phyloP scores from a whole-genome alignment of 2,797 vertebrate genomes.

The Syncerus caffer region DNA sequence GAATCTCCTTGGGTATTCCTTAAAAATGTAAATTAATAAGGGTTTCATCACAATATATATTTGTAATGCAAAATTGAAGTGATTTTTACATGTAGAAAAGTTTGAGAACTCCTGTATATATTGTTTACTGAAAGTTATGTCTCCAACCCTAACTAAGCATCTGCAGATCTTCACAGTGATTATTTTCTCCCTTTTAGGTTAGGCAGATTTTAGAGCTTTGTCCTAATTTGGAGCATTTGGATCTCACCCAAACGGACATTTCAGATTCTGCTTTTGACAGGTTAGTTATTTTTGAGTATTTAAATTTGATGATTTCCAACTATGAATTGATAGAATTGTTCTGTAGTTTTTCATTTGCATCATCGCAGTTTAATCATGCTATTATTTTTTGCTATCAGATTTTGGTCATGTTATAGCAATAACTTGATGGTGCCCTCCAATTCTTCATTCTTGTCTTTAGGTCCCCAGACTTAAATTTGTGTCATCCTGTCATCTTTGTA shows the following conservation, averaged over 20 bases:
- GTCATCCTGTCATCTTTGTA: not conserved
- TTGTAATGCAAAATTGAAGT: not conserved
- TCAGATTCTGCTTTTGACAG: conserved; percentile 97
- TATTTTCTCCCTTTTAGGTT: conserved; percentile 83
- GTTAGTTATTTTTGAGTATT: conserved; percentile 80
- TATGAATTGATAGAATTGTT: not conserved
- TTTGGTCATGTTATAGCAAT: not conserved
- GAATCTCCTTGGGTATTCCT: not conserved
- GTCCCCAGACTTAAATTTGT: not conserved
- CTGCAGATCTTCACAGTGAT: not conserved
- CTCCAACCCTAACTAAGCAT: not conserved
- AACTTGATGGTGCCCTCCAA: not conserved
- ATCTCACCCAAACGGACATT: conserved; percentile 96
- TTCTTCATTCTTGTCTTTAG: not conserved
- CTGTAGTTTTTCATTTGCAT: not conserved
- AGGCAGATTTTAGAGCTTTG: conserved; percentile 95
- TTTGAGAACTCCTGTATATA: not conserved
- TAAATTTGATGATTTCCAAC: not conserved
- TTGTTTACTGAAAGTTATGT: not conserved
- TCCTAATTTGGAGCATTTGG: conserved; percentile 93
- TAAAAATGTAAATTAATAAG: not conserved
- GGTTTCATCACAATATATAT: not conserved
- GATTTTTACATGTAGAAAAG: not conserved
- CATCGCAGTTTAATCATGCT: not conserved
- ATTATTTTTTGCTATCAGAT: not conserved